Evolutionary conservation across 2,888 invertebrate genomes (phyloP), one percentile per base, ranked within the genome.

Genomic region (Anoncus sp.): DNA sequence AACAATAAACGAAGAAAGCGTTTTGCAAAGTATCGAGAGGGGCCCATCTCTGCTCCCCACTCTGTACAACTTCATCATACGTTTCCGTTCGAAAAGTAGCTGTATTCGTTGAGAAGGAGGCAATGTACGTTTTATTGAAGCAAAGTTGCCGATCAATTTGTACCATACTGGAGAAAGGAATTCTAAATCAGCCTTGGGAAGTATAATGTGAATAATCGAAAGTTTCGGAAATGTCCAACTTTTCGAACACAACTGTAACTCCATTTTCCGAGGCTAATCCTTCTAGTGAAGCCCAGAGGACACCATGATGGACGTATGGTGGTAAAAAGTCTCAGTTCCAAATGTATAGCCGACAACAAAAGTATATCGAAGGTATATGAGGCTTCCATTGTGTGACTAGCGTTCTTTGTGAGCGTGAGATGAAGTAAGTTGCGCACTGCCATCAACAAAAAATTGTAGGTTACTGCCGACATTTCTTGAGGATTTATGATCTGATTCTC

Each of bases 401-500:
- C 18, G 12, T 51, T 35, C 40, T 51, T 71, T 20, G 27, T 71
- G 40, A 24, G 16, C 16, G 31, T n/a, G 38, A 38, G 16, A 43
- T 43, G 31, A 71, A 60, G 51, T 51, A 43, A 55, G 43, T 49
- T n/a, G n/a, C 51, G 4, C 51, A 20, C 53, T 31, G n/a, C n/a
- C 40, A 27, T 40, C 51, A 62, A 16, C 51, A 16, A 60, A 71
- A 57, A 59, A 43, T 49, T 16, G 20, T 38, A 43, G 20, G 57
- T 51, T 59, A 27, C 40, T 40, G 60, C 27, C 20, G 60, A 51
- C 51, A n/a, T 60, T 67, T n/a, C 49, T 55, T 22, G 16, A 51
- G 14, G 60, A 27, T 43, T 59, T 59, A 43, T 49, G 43, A 27
- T 38, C 59, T 35, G 51, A 67, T 55, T 43, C 31, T 27, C 18